Conservation (phyloP, 2,113 vertebrate species). For the Eretmochelys imbricata region DNA sequence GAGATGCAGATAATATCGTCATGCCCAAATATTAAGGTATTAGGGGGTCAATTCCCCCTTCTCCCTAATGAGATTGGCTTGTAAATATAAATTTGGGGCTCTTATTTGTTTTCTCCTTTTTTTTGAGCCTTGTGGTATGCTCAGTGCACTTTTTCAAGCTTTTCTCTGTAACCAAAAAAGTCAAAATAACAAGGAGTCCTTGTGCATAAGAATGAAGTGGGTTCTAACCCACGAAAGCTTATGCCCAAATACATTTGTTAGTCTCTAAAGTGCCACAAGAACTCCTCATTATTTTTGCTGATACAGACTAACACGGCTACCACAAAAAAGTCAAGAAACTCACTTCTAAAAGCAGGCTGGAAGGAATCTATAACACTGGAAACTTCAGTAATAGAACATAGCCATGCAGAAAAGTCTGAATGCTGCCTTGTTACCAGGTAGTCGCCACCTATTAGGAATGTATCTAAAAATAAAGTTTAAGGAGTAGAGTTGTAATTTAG, state of each 20-base stretch:
- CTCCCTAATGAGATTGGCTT: background rate
- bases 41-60: accelerated
- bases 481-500: too few relatives aligned
- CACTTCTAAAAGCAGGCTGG: background rate
- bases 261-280: too few relatives aligned
- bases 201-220: too few relatives aligned
- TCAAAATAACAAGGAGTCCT: background rate
- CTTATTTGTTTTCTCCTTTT: background rate
- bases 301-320: too few relatives aligned
- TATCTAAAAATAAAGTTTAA: too few relatives aligned
- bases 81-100: background rate
- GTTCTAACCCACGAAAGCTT: too few relatives aligned
- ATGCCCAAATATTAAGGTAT: background rate
- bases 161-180: background rate
- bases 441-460: too few relatives aligned
- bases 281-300: too few relatives aligned
- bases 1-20: background rate
- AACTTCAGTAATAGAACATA: background rate
- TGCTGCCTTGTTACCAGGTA: too few relatives aligned
- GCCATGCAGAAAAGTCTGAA: background rate
- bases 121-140: background rate
- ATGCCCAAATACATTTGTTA: too few relatives aligned
- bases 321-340: background rate
- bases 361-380: background rate
- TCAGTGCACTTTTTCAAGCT: background rate